A percentile compares a stretch with the other conserved stretches of the same genome.
Conservation (phyloP, 2,113 vertebrate species). For the Corydoras maculifer region DNA sequence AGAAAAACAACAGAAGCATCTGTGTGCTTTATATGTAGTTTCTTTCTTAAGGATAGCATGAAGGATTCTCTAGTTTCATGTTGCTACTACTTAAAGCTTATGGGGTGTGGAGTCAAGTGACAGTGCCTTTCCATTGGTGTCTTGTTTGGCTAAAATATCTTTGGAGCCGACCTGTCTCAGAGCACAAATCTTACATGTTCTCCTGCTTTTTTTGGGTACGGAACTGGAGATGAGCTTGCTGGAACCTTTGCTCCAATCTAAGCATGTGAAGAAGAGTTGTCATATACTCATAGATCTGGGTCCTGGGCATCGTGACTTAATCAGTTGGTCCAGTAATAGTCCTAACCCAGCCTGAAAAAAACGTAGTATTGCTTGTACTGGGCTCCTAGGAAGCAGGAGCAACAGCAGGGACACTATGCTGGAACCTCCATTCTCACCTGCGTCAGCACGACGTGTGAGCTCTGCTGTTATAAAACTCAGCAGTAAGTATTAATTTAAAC, state of each 20-base stretch:
- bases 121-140: constrained; percentile 54
- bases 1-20: background rate
- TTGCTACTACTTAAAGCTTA: constrained; percentile 55
- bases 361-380: no score
- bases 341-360: no score
- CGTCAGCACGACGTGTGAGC: constrained; percentile 55
- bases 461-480: constrained; percentile 61
- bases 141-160: constrained; percentile 61
- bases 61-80: constrained; percentile 56
- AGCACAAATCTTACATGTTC: constrained; percentile 35
- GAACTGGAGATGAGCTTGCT: constrained; percentile 28
- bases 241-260: no score
- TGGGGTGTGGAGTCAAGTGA: constrained; percentile 40
- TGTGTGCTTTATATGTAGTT: constrained; percentile 33
- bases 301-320: no score
- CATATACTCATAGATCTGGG: no score
- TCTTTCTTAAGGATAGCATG: constrained; percentile 53
- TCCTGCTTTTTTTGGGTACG: constrained; percentile 41
- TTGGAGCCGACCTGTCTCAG: constrained; percentile 54
- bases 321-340: no score
- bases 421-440: constrained; percentile 54
- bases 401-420: constrained; percentile 47
- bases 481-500: constrained; percentile 54
- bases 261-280: no score
- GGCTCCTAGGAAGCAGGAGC: constrained; percentile 50